Conservation (phyloP, 2,797 vertebrate species). For the Sciaenops ocellatus region DNA sequence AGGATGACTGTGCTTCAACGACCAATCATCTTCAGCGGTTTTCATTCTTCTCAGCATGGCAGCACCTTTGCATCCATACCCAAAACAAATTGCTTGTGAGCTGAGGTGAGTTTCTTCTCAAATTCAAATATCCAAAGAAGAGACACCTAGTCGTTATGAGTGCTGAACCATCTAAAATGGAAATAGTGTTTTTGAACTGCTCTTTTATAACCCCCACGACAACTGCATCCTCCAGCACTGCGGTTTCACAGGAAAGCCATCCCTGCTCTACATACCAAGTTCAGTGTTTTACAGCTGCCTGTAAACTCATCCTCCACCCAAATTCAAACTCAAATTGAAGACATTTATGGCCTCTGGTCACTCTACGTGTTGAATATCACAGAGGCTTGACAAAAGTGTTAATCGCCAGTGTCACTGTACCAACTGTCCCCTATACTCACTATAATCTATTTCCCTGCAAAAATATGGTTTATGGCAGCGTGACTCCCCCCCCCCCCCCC, state of each 20-base stretch:
- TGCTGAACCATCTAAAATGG: slow-evolving; percentile 28
- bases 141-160: slow-evolving; percentile 3
- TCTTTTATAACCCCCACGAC: slow-evolving; percentile 59
- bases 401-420: slow-evolving; percentile 47
- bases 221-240: slow-evolving; percentile 56
- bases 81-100: not conserved
- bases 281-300: slow-evolving; percentile 82
- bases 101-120: not conserved
- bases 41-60: not conserved
- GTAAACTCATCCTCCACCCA: slow-evolving; percentile 78
- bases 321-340: slow-evolving; percentile 83
- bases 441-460: slow-evolving; percentile 40
- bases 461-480: slow-evolving; percentile 47
- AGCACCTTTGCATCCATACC: not conserved
- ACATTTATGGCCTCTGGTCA: slow-evolving; percentile 68
- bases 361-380: slow-evolving; percentile 79
- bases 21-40: not conserved
- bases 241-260: slow-evolving; percentile 60
- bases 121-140: slow-evolving; percentile 7
- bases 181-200: slow-evolving; percentile 49
- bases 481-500: slow-evolving; percentile 12
- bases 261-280: slow-evolving; percentile 77
- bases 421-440: slow-evolving; percentile 55
- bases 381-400: slow-evolving; percentile 67
- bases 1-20: not conserved